Base-by-base conservation (phyloP, 2,113 vertebrate genomes). In the Neogale vison region DNA sequence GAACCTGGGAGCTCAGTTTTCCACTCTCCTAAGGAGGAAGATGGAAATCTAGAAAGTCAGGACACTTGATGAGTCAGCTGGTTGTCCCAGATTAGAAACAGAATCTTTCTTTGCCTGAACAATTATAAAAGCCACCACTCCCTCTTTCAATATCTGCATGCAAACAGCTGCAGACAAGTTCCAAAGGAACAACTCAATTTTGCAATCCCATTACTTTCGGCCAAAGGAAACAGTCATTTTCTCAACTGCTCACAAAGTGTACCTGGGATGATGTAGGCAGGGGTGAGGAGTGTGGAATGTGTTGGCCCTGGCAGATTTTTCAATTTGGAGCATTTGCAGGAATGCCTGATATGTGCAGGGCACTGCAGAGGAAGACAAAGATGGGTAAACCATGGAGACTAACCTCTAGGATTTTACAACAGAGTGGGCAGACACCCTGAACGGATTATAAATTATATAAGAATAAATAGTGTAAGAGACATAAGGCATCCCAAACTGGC, bases 11-110 rank as follows among this genome's bases (percentile, higher is more conserved):
- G 7, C 3, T 97, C 57, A 83, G 94, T 96, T 97, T 90, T 98
- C 91, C 79, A 79, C 55, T 94, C 72, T 95, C 89, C 83, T 89
- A 82, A 63, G 29, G 0, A 0, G 88, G 92, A 98, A 95, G 97
- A 97, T 80, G 8, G 85, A 98, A 87, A 94, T 81, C 95, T 81
- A 97, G 95, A 88, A 97, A 97, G 84, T 90, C 97, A 96, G 88
- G 94, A 85, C 79, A 71, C 94, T 92, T 5, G 83, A 96, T 96
- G 97, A 98, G 95, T 97, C 98, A 98, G 95, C 88, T 94, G 86
- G 94, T 94, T 61, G 85, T 59, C 96, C 69, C 86, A 90, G 82
- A 97, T 96, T 93, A 97, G 94, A 96, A 98, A 98, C 76, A 96
- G 94, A 93, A 87, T 88, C 84, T 92, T 98, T 95, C 96, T 97